Conservation (phyloP, 37 sponge, comb jelly and placozoan genomes). For the Haliclona indistincta region DNA sequence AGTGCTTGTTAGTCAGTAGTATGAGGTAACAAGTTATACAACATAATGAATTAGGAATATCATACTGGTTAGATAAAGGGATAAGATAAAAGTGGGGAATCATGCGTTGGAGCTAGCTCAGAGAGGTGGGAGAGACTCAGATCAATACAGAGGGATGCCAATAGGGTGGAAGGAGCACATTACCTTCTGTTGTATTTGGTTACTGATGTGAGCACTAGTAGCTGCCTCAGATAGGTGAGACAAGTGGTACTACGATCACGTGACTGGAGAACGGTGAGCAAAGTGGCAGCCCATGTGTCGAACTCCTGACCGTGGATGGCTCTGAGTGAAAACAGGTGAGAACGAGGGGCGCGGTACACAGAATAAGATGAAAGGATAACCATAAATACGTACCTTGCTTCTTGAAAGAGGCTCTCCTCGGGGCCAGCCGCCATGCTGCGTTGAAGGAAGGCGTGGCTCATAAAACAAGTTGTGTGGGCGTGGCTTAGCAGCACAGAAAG, state of each 20-base stretch:
- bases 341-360: neutral
- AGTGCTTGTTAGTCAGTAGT: too few species aligned
- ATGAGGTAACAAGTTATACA: too few species aligned
- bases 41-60: too few species aligned
- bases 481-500: neutral
- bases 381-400: constrained; percentile 35
- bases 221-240: constrained; percentile 48
- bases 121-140: too few species aligned
- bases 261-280: constrained; percentile 27
- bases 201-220: constrained; percentile 56
- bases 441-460: neutral
- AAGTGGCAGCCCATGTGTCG: constrained; percentile 34
- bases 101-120: too few species aligned
- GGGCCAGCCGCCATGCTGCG: neutral
- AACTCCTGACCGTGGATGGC: constrained; percentile 55
- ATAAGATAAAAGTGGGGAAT: too few species aligned
- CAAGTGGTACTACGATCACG: constrained; percentile 54
- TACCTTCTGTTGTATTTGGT: constrained; percentile 70
- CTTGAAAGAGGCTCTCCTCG: constrained; percentile 50
- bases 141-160: neutral
- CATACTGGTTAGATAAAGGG: too few species aligned
- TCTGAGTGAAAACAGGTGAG: constrained; percentile 6
- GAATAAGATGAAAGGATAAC: neutral
- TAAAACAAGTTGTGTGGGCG: neutral
- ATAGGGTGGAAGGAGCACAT: neutral